Percentiles rank a stretch among this genome's conserved stretches.
Conservation (phyloP, 2,888 invertebrate genomes). For the Nemotelus pantherinus region DNA sequence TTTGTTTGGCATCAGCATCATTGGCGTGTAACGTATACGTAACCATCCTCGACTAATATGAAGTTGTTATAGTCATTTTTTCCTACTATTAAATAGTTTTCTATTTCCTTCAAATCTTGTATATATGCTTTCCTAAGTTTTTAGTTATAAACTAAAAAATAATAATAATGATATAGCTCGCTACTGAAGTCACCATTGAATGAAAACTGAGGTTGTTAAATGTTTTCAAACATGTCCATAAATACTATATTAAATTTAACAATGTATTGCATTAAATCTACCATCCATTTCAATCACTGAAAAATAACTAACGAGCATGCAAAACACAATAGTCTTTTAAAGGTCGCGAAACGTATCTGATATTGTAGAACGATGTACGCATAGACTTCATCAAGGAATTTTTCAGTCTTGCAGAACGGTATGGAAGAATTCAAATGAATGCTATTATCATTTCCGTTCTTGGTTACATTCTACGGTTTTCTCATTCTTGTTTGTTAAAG, state of each 20-base stretch:
- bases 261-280: not conserved
- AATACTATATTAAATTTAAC: conserved; percentile 28
- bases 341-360: too few species aligned
- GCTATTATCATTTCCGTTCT: too few species aligned
- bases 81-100: conserved; percentile 4
- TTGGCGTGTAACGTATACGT: conserved; percentile 22
- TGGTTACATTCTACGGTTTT: too few species aligned
- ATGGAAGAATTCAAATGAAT: too few species aligned
- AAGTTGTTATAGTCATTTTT: conserved; percentile 23
- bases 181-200: conserved; percentile 41
- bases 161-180: not conserved
- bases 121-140: conserved; percentile 8
- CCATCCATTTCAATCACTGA: not conserved
- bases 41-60: not conserved
- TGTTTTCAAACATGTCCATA: conserved; percentile 37
- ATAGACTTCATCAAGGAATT: too few species aligned
- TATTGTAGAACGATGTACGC: too few species aligned
- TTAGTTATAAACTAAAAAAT: conserved; percentile 13
- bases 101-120: conserved; percentile 4
- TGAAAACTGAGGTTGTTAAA: conserved; percentile 43
- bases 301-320: not conserved
- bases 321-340: too few species aligned
- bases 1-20: conserved; percentile 2
- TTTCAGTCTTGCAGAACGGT: too few species aligned
- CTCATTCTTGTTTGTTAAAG: too few species aligned